Percentiles rank a stretch among this genome's conserved stretches.
These are phyloP conservation scores for Bombus waltoni DNA, from an alignment of 1,140 invertebrate genomes.

Conservation along the genomic window DNA sequence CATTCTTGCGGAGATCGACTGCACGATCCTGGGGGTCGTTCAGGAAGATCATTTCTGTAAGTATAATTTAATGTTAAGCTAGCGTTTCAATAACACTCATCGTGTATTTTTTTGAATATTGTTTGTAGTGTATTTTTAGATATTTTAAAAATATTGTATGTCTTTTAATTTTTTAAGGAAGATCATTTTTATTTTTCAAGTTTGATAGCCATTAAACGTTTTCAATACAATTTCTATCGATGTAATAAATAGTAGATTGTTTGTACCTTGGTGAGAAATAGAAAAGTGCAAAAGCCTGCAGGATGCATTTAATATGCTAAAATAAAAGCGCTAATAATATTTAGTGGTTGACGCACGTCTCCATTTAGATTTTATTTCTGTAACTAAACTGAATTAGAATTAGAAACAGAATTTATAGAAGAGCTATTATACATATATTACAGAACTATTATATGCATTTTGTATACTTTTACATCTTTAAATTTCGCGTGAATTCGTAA, in stretches of 20 bases:
- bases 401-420: no score
- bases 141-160: not conserved
- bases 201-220: not conserved
- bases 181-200: not conserved
- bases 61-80: slow-evolving; percentile 22
- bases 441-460: no score
- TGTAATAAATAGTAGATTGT: not conserved
- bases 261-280: no score
- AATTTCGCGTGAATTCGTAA: no score
- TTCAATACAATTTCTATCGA: not conserved
- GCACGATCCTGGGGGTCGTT: slow-evolving; percentile 66
- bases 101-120: not conserved
- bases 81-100: not conserved
- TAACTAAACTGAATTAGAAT: no score
- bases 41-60: slow-evolving; percentile 74
- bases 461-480: no score
- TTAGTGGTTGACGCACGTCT: no score
- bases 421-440: no score
- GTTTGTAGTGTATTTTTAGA: not conserved
- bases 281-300: no score
- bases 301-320: no score
- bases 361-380: no score
- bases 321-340: no score
- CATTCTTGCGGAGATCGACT: slow-evolving; percentile 60
- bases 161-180: not conserved